These are phyloP conservation scores for Eilema sororculum DNA, from an alignment of 2,888 invertebrate species.

Conservation along the genomic window DNA sequence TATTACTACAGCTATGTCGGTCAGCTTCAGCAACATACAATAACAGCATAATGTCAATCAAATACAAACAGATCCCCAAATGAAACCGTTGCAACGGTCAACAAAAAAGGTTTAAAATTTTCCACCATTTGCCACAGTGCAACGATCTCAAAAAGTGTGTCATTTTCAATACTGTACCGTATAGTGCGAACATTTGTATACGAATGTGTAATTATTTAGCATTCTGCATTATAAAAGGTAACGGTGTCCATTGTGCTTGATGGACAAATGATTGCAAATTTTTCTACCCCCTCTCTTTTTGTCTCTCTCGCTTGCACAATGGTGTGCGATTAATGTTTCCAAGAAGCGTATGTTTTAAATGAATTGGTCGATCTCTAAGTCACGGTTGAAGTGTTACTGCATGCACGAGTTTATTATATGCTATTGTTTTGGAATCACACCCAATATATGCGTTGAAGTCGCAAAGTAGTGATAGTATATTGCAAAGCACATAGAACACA, in stretches of 20 bases:
- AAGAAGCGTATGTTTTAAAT: constrained; percentile 43
- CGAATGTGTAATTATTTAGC: constrained; percentile 80
- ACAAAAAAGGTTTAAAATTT: constrained; percentile 26
- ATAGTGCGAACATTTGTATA: constrained; percentile 61
- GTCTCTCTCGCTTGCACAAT: constrained; percentile 29
- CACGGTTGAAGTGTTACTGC: constrained; percentile 12
- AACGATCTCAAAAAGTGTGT: constrained; percentile 52
- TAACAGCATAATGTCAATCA: constrained; percentile 22
- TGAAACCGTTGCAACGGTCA: constrained; percentile 31
- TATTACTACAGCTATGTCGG: too few relatives aligned
- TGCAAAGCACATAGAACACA: too few relatives aligned
- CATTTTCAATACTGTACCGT: constrained; percentile 55
- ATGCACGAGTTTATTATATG: background rate
- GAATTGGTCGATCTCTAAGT: constrained; percentile 29
- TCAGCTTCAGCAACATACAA: too few relatives aligned
- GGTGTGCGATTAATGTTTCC: constrained; percentile 51
- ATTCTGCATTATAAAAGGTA: constrained; percentile 75
- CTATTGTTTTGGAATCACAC: background rate
- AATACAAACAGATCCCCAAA: constrained; percentile 25
- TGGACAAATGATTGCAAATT: constrained; percentile 80
- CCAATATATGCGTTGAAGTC: too few relatives aligned
- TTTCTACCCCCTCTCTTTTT: constrained; percentile 50
- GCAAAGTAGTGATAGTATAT: too few relatives aligned
- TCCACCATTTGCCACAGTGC: constrained; percentile 47
- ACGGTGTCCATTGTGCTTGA: constrained; percentile 79